A percentile compares a stretch with the other conserved stretches of the same genome.
Evolutionary conservation across 1,140 invertebrate species (phyloP).

Genomic region (Drosophila obscura): DNA sequence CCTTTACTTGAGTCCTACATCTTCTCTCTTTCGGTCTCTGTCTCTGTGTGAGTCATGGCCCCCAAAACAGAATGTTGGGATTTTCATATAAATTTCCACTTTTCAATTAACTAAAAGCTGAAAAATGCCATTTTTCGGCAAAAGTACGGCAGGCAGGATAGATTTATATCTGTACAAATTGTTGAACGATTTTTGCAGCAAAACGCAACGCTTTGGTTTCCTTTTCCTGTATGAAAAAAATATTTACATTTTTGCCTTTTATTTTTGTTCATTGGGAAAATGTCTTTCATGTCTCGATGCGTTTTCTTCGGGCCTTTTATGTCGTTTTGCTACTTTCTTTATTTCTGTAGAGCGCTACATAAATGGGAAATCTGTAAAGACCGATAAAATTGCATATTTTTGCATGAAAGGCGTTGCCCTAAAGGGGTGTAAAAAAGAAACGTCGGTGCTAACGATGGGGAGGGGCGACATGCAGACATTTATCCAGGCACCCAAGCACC

Average conservation of each 20-base stretch:
- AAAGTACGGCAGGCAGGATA: too few species aligned
- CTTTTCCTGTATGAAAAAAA: constrained; percentile 70
- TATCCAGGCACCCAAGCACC: constrained; percentile 56
- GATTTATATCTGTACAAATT: constrained; percentile 36
- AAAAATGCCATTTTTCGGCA: constrained; percentile 52
- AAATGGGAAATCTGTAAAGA: constrained; percentile 77
- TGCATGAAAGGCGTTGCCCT: constrained; percentile 65
- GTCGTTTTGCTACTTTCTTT: constrained; percentile 17
- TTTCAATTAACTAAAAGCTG: constrained; percentile 82
- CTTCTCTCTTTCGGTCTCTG: constrained; percentile 7
- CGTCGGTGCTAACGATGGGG: too few species aligned
- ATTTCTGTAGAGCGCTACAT: constrained; percentile 1
- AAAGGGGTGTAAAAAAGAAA: constrained; percentile 20
- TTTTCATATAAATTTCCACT: constrained; percentile 75
- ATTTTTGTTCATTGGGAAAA: constrained; percentile 57
- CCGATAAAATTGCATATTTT: constrained; percentile 83
- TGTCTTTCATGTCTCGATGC: constrained; percentile 65
- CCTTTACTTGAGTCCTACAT: constrained; percentile 3
- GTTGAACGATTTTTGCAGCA: constrained; percentile 43
- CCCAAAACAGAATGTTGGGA: constrained; percentile 39
- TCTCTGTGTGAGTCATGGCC: constrained; percentile 28
- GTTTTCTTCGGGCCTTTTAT: constrained; percentile 41
- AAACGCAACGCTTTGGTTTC: constrained; percentile 14
- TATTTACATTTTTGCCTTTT: constrained; percentile 72
- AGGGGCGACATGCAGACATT: constrained; percentile 50